These are phyloP conservation scores for Megalops cyprinoides DNA, from an alignment of 2,797 vertebrate species.

Conservation along the genomic window DNA sequence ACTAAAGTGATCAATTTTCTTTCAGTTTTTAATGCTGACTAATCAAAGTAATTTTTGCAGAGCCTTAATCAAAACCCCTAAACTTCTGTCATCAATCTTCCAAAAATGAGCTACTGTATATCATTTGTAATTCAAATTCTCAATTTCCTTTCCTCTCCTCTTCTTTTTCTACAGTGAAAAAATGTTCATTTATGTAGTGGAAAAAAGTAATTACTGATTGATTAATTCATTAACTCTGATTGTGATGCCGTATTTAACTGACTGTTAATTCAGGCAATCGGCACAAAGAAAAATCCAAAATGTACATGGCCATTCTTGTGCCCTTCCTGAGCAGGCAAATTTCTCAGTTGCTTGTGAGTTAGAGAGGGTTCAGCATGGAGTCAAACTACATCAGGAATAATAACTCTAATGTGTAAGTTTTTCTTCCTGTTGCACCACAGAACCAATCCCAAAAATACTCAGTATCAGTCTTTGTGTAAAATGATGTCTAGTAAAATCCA, in stretches of 20 bases:
- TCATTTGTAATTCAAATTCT: slow-evolving; percentile 57
- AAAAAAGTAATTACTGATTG: slow-evolving; percentile 39
- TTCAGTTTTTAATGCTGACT: slow-evolving; percentile 63
- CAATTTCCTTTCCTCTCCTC: slow-evolving; percentile 23
- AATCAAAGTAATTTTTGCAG: slow-evolving; percentile 66
- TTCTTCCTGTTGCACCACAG: slow-evolving; percentile 27
- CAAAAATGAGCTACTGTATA: slow-evolving; percentile 45
- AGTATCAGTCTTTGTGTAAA: slow-evolving; percentile 8
- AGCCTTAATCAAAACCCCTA: slow-evolving; percentile 59
- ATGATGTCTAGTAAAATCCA: slow-evolving; percentile 37
- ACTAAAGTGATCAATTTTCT: slow-evolving; percentile 69
- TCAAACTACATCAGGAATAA: neutral
- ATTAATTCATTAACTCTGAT: slow-evolving; percentile 32
- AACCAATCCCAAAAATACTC: slow-evolving; percentile 36
- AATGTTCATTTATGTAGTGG: slow-evolving; percentile 26
- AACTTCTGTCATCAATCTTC: slow-evolving; percentile 66
- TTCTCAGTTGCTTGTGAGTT: neutral
- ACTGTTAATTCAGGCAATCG: slow-evolving; percentile 16
- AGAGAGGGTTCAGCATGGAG: neutral
- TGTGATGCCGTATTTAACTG: slow-evolving; percentile 15
- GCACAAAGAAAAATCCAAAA: slow-evolving; percentile 17
- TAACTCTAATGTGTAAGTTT: slow-evolving; percentile 20
- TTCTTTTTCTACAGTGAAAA: slow-evolving; percentile 8
- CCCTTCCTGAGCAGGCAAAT: neutral
- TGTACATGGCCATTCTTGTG: neutral